phyloP scores from a whole-genome alignment of 2,797 vertebrate genomes.

The Meda fulgida region DNA sequence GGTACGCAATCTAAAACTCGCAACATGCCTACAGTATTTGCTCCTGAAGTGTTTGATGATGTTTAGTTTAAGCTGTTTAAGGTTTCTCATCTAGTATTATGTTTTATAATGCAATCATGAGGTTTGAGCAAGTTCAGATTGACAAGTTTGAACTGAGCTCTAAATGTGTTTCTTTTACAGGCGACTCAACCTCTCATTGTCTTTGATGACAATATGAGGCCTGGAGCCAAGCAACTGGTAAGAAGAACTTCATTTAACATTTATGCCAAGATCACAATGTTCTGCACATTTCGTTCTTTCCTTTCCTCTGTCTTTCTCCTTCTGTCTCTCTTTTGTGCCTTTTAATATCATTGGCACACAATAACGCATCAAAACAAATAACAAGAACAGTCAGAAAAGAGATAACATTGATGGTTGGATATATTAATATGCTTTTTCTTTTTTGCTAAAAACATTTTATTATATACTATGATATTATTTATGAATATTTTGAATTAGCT shows the following conservation, averaged over 20 bases:
- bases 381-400: background rate
- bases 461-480: background rate
- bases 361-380: background rate
- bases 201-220: conserved; percentile 70
- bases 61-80: background rate
- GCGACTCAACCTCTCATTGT: conserved; percentile 73
- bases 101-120: background rate
- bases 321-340: background rate
- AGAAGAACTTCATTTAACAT: conserved; percentile 11
- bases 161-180: conserved; percentile 61
- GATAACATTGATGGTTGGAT: background rate
- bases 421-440: too few species aligned
- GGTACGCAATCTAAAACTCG: background rate
- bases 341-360: background rate
- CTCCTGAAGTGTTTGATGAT: background rate
- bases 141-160: background rate
- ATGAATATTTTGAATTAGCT: background rate
- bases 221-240: conserved; percentile 60
- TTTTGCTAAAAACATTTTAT: too few species aligned
- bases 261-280: background rate
- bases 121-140: background rate
- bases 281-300: background rate
- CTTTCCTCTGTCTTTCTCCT: background rate
- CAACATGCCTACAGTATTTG: background rate
- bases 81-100: background rate